Percentiles rank a stretch among this genome's conserved stretches.
Evolutionary conservation across 2,113 vertebrate species (phyloP).

Genomic region (Gobiocypris rarus): DNA sequence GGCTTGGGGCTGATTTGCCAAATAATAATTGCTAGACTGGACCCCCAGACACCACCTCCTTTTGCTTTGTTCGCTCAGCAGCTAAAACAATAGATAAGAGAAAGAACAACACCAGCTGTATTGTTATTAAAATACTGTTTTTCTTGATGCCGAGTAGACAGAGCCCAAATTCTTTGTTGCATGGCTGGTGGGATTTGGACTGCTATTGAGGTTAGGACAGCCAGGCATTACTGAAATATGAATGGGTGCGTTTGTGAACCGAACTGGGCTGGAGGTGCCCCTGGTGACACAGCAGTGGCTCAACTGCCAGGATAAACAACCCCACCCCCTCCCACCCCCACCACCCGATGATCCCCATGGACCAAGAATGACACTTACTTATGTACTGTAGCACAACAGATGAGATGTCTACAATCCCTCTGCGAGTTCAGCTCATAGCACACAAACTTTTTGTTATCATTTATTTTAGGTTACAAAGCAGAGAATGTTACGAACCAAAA

Average conservation of each 20-base stretch:
- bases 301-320: constrained; percentile 56
- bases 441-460: neutral
- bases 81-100: constrained; percentile 39
- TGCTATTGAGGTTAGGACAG: constrained; percentile 56
- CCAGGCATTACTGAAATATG: constrained; percentile 55
- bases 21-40: constrained; percentile 26
- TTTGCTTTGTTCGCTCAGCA: constrained; percentile 42
- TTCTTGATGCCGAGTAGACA: constrained; percentile 52
- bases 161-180: constrained; percentile 59
- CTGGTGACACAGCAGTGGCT: constrained; percentile 60
- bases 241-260: constrained; percentile 28
- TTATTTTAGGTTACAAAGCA: neutral
- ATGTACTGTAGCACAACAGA: neutral
- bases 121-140: constrained; percentile 36
- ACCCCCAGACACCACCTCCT: constrained; percentile 35
- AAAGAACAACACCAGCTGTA: constrained; percentile 32
- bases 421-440: neutral
- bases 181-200: constrained; percentile 36
- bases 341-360: constrained; percentile 51
- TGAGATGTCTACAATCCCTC: neutral
- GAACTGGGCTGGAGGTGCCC: constrained; percentile 56
- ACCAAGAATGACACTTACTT: constrained; percentile 42
- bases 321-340: constrained; percentile 6
- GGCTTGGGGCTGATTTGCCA: constrained; percentile 42
- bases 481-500: neutral